phyloP scores from a whole-genome alignment of 2,113 vertebrate genomes.

The Tragelaphus imberbis region DNA sequence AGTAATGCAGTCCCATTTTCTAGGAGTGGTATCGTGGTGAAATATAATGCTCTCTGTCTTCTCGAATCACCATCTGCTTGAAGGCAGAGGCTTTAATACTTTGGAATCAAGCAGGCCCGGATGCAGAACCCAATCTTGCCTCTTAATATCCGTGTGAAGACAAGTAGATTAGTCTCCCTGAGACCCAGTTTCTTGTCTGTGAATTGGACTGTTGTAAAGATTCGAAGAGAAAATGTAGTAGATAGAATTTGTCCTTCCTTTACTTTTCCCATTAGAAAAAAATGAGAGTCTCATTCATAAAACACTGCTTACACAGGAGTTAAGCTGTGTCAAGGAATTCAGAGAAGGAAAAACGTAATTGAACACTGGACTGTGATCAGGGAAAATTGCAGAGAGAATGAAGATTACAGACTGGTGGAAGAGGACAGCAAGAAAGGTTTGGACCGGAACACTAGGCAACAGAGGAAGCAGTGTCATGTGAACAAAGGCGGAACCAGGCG shows the following conservation, averaged over 20 bases:
- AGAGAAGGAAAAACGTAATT: background rate
- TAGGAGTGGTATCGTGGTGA: background rate
- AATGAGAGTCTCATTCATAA: background rate
- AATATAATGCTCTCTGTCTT: background rate
- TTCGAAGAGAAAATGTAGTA: background rate
- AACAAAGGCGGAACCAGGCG: background rate
- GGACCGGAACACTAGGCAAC: background rate
- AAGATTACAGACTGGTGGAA: background rate
- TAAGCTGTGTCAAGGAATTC: background rate
- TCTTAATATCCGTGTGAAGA: background rate
- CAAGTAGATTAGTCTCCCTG: background rate
- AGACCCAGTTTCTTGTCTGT: background rate
- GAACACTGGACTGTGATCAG: background rate
- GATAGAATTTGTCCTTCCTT: background rate
- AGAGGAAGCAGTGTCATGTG: background rate
- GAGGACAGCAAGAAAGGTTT: background rate
- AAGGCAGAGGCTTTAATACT: background rate
- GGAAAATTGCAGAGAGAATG: background rate
- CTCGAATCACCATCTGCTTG: background rate
- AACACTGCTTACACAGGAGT: background rate
- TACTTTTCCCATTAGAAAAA: background rate
- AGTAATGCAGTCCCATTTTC: background rate
- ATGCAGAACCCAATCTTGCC: background rate
- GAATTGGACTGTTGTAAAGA: background rate
- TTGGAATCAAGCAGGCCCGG: background rate